phyloP scores from a whole-genome alignment of 2,888 invertebrate species.

The Acheta domesticus region DNA sequence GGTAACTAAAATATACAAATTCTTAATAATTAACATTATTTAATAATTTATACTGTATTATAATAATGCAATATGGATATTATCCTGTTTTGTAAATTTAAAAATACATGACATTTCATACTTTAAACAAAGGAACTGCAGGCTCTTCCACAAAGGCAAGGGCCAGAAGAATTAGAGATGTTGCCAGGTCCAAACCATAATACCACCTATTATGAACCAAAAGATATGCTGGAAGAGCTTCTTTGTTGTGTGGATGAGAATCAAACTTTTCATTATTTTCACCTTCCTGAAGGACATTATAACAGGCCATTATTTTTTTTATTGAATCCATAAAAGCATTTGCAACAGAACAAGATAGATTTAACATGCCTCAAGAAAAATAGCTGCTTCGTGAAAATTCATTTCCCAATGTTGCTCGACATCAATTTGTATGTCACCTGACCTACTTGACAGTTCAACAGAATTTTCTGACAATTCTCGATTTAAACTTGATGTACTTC shows the following conservation, averaged over 20 bases:
- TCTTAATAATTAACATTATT: background rate
- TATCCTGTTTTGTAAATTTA: no score
- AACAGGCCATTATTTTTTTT: background rate
- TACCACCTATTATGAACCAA: conserved; percentile 86
- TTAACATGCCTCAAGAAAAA: conserved; percentile 69
- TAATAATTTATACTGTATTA: no score
- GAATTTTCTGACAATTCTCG: conserved; percentile 42
- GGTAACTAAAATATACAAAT: conserved; percentile 54
- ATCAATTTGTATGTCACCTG: conserved; percentile 40
- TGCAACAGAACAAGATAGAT: background rate
- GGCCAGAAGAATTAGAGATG: conserved; percentile 68
- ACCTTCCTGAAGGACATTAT: conserved; percentile 65
- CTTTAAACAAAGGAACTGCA: conserved; percentile 68
- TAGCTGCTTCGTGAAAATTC: conserved; percentile 87
- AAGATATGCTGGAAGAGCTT: conserved; percentile 80
- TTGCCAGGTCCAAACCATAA: conserved; percentile 73
- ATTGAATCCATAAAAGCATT: background rate
- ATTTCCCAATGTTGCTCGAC: conserved; percentile 69
- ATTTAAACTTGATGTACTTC: conserved; percentile 38
- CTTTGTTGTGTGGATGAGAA: conserved; percentile 78
- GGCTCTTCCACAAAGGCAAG: conserved; percentile 80
- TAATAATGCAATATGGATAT: no score
- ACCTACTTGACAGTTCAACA: conserved; percentile 31
- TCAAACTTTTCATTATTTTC: conserved; percentile 88
- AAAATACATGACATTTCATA: conserved; percentile 43